Conservation (phyloP, 1,140 invertebrate species). For the Drosophila takahashii region DNA sequence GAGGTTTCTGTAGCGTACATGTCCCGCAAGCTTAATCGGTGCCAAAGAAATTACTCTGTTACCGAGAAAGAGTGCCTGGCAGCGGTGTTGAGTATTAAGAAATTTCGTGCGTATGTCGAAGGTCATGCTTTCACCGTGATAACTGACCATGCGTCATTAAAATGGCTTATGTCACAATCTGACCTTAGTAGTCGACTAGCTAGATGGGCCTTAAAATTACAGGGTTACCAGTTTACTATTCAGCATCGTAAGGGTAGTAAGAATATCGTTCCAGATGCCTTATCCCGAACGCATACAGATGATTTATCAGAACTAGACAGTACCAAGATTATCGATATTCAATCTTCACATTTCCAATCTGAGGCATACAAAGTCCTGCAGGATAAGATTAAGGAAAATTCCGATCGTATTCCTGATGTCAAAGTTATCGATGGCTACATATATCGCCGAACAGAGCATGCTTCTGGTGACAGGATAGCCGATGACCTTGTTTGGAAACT, state of each 20-base stretch:
- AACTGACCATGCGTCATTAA: neutral
- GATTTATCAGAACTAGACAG: conserved; percentile 2
- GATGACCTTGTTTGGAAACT: conserved; percentile 8
- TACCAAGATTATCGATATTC: neutral
- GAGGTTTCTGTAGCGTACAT: conserved; percentile 9
- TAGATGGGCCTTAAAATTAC: too few species aligned
- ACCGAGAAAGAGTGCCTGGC: conserved; percentile 8
- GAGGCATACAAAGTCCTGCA: neutral
- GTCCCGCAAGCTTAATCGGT: conserved; percentile 13
- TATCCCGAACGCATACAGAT: conserved; percentile 6
- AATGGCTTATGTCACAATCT: too few species aligned
- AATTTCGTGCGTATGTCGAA: conserved; percentile 12
- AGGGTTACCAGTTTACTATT: too few species aligned
- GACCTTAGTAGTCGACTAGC: too few species aligned
- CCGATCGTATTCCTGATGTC: neutral
- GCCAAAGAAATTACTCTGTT: conserved; percentile 16
- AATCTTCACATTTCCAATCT: conserved; percentile 1
- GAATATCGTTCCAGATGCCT: conserved; percentile 8
- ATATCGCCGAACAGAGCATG: conserved; percentile 5
- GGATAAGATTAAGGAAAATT: conserved; percentile 1
- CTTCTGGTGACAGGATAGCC: neutral
- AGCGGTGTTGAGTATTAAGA: conserved; percentile 7
- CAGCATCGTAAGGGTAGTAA: too few species aligned
- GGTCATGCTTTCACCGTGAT: conserved; percentile 7
- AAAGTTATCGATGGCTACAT: conserved; percentile 3